These are phyloP conservation scores for Genyomyrus donnyi DNA, from an alignment of 2,113 vertebrate genomes.

Conservation along the genomic window DNA sequence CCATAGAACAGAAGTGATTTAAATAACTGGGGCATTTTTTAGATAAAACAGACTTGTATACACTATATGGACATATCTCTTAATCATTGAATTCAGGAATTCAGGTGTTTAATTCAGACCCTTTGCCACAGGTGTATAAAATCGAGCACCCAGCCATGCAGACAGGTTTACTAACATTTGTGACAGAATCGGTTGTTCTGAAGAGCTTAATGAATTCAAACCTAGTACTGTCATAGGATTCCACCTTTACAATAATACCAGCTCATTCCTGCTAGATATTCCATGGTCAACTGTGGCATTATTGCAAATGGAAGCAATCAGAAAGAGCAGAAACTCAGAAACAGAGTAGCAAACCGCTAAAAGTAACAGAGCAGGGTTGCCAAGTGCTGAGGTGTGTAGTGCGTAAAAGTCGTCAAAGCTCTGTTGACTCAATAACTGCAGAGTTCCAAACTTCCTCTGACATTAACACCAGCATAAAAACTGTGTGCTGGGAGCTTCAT, in stretches of 20 bases:
- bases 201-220: neutral
- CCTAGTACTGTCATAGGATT: rapidly evolving
- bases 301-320: neutral
- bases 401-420: neutral
- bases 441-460: neutral
- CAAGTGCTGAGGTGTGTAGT: neutral
- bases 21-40: neutral
- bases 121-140: neutral
- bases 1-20: neutral
- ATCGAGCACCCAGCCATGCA: neutral
- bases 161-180: neutral
- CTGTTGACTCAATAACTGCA: neutral
- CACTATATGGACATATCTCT: neutral
- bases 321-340: neutral
- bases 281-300: neutral
- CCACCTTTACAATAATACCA: neutral
- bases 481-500: neutral
- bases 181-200: neutral
- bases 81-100: neutral
- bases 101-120: neutral
- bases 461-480: neutral
- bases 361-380: neutral
- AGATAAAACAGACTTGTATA: neutral
- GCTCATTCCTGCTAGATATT: neutral
- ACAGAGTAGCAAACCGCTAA: neutral